These are phyloP conservation scores for Cyclargus thomasi DNA, from an alignment of 1,140 invertebrate genomes.

Conservation along the genomic window DNA sequence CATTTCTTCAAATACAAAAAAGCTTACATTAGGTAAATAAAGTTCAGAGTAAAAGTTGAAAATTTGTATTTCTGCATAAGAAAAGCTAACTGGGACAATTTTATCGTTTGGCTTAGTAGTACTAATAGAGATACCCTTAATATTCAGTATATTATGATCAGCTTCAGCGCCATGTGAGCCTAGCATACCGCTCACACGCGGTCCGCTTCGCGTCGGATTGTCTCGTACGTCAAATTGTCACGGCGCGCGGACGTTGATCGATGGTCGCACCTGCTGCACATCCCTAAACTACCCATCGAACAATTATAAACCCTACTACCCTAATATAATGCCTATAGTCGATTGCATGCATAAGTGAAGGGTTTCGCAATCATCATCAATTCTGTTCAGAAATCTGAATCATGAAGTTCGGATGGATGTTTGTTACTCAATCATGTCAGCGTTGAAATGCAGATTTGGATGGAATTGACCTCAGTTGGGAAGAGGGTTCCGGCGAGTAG, in stretches of 20 bases:
- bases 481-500: neutral
- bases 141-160: neutral
- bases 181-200: conserved; percentile 33
- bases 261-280: conserved; percentile 57
- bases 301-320: conserved; percentile 2
- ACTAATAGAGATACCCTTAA: too few relatives aligned
- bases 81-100: too few relatives aligned
- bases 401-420: neutral
- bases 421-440: conserved; percentile 2
- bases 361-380: conserved; percentile 5
- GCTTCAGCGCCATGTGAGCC: conserved; percentile 37
- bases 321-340: neutral
- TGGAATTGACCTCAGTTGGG: neutral
- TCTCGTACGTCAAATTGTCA: conserved; percentile 71
- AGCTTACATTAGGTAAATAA: too few relatives aligned
- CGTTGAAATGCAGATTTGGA: neutral
- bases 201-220: conserved; percentile 65
- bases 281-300: conserved; percentile 14
- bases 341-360: neutral
- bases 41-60: too few relatives aligned
- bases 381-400: neutral
- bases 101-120: too few relatives aligned
- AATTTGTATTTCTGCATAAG: too few relatives aligned
- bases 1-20: too few relatives aligned
- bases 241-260: conserved; percentile 53